phyloP scores from a whole-genome alignment of 2,797 vertebrate genomes.

The Nannoperca australis region DNA sequence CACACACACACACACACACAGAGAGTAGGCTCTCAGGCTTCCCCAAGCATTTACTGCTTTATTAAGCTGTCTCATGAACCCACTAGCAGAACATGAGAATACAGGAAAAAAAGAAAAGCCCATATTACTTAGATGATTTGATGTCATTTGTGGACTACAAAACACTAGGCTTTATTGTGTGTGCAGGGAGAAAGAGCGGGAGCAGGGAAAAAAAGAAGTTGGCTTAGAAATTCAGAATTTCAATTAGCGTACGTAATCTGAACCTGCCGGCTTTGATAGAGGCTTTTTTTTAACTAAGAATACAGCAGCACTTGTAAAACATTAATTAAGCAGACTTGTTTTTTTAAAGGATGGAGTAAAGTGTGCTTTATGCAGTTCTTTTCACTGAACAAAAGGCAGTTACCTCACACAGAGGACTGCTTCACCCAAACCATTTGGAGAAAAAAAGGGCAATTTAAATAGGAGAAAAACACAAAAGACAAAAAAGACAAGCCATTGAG shows the following conservation, averaged over 20 bases:
- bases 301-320: conserved; percentile 88
- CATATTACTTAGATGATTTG: conserved; percentile 85
- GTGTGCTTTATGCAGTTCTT: conserved; percentile 81
- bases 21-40: conserved; percentile 70
- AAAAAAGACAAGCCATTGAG: conserved; percentile 70
- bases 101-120: conserved; percentile 79
- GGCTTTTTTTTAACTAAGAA: conserved; percentile 82
- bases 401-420: conserved; percentile 75
- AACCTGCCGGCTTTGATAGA: conserved; percentile 87
- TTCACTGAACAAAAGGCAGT: conserved; percentile 79
- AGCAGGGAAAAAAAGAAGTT: conserved; percentile 70
- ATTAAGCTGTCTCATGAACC: conserved; percentile 88
- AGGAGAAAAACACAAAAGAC: conserved; percentile 66
- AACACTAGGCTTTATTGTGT: conserved; percentile 81
- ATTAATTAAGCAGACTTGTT: conserved; percentile 86
- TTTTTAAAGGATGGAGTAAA: conserved; percentile 82
- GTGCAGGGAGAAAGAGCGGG: conserved; percentile 67
- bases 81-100: conserved; percentile 84
- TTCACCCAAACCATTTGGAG: conserved; percentile 74
- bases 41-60: conserved; percentile 83
- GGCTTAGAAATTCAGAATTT: conserved; percentile 86
- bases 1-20: conserved; percentile 22
- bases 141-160: conserved; percentile 85
- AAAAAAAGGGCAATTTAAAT: conserved; percentile 69
- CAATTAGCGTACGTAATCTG: conserved; percentile 88